phyloP scores from a whole-genome alignment of 1,140 invertebrate species.

The Lepidotrigona ventralis region DNA sequence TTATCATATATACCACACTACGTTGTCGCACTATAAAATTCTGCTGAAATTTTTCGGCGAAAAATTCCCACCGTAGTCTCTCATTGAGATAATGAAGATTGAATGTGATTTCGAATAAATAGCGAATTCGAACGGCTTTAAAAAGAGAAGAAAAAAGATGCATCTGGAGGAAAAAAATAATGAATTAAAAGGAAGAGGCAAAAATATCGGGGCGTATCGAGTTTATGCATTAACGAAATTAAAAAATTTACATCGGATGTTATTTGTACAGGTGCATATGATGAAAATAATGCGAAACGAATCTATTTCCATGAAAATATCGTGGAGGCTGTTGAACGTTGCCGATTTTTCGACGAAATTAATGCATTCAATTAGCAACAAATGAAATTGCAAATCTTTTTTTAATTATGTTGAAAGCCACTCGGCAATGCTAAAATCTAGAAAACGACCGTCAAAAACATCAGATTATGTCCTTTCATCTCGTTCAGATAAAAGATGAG shows the following conservation, averaged over 20 bases:
- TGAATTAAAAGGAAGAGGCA: too few relatives aligned
- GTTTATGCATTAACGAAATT: conserved; percentile 33
- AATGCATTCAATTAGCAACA: conserved; percentile 24
- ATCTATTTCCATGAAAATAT: conserved; percentile 8
- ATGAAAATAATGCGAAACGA: not conserved
- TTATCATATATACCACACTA: too few relatives aligned
- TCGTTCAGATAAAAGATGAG: not conserved
- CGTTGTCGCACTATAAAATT: not conserved
- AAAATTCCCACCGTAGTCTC: too few relatives aligned
- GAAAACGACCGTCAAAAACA: not conserved
- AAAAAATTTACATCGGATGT: conserved; percentile 22
- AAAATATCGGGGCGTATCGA: not conserved
- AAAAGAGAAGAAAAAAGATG: not conserved
- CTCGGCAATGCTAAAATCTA: too few relatives aligned
- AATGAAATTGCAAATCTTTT: conserved; percentile 8
- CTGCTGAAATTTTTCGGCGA: not conserved
- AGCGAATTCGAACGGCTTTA: not conserved
- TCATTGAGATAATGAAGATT: not conserved
- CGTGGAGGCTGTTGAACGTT: not conserved
- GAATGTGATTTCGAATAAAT: conserved; percentile 6
- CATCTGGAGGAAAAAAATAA: not conserved
- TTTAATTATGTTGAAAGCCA: conserved; percentile 30
- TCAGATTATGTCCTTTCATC: not conserved
- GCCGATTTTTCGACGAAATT: conserved; percentile 20
- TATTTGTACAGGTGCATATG: not conserved